A percentile compares a stretch with the other conserved stretches of the same genome.
Evolutionary conservation across 2,113 vertebrate genomes (phyloP).

Genomic region (Thamnaconus septentrionalis): DNA sequence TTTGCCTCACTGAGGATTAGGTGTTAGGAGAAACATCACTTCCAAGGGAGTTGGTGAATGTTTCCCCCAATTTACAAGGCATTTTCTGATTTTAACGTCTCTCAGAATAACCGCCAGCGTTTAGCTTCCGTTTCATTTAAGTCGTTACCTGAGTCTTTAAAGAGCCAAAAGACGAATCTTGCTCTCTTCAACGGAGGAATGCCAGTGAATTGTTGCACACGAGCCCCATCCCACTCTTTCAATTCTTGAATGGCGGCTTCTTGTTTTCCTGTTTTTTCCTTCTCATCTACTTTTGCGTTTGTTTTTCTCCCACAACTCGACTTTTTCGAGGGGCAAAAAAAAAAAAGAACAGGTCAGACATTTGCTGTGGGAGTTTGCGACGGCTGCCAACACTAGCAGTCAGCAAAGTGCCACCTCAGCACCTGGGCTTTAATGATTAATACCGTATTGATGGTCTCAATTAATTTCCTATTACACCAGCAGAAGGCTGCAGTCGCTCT

Average conservation of each 20-base stretch:
- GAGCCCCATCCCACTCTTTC: conserved; percentile 11
- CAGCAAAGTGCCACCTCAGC: conserved; percentile 81
- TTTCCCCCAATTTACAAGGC: conserved; percentile 49
- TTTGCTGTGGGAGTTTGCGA: conserved; percentile 52
- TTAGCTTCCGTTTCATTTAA: conserved; percentile 18
- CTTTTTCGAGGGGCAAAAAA: no score
- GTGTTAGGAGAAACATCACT: conserved; percentile 57
- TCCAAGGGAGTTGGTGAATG: conserved; percentile 57
- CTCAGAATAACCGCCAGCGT: conserved; percentile 28
- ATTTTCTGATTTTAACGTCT: conserved; percentile 45
- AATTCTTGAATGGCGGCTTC: conserved; percentile 22
- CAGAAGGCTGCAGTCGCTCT: conserved; percentile 76
- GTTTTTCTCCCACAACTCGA: no score
- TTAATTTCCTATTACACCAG: conserved; percentile 82
- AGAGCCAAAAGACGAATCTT: not conserved
- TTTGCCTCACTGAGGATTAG: conserved; percentile 56
- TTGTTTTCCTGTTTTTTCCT: conserved; percentile 16
- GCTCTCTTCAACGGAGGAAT: not conserved
- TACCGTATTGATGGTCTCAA: conserved; percentile 85
- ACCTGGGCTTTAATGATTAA: conserved; percentile 84
- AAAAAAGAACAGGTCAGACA: conserved; percentile 73
- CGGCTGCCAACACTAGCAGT: conserved; percentile 67
- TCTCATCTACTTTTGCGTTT: conserved; percentile 33
- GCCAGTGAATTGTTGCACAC: conserved; percentile 33
- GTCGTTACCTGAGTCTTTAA: not conserved